Percentiles rank a stretch among this genome's conserved stretches.
Conservation (phyloP, 2,797 vertebrate species). For the Myotis vivesi region DNA sequence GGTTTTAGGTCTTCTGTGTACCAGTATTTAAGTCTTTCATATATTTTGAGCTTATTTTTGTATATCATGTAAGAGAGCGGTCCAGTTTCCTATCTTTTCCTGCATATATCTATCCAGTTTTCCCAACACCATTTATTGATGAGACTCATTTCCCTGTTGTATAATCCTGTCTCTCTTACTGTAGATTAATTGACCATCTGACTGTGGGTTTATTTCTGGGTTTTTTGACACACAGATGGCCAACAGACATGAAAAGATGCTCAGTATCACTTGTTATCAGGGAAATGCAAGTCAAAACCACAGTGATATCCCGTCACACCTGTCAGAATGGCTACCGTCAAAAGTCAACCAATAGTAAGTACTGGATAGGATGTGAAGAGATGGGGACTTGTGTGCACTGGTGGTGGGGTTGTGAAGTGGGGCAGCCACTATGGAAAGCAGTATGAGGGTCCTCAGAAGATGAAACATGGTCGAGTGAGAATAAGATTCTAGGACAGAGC, state of each 20-base stretch:
- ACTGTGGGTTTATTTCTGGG: background rate
- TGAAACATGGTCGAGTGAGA: background rate
- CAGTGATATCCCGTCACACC: background rate
- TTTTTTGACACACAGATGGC: background rate
- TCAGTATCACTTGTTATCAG: background rate
- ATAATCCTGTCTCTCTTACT: background rate
- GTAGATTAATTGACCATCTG: background rate
- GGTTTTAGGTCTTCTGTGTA: background rate
- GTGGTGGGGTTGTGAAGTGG: background rate
- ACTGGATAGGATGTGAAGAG: background rate
- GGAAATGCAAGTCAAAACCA: background rate
- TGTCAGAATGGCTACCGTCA: background rate
- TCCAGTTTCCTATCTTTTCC: background rate
- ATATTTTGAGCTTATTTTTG: background rate
- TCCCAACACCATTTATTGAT: background rate
- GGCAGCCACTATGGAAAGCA: background rate
- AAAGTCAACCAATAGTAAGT: background rate
- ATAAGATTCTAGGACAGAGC: background rate
- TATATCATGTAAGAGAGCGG: too few species aligned
- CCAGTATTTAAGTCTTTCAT: background rate
- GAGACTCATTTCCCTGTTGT: background rate
- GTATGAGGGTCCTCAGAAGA: background rate
- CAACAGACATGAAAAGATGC: background rate
- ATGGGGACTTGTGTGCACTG: background rate
- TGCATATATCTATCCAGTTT: background rate